phyloP scores from a whole-genome alignment of 35 echinoderm and acorn worm species.

The Apostichopus japonicus region DNA sequence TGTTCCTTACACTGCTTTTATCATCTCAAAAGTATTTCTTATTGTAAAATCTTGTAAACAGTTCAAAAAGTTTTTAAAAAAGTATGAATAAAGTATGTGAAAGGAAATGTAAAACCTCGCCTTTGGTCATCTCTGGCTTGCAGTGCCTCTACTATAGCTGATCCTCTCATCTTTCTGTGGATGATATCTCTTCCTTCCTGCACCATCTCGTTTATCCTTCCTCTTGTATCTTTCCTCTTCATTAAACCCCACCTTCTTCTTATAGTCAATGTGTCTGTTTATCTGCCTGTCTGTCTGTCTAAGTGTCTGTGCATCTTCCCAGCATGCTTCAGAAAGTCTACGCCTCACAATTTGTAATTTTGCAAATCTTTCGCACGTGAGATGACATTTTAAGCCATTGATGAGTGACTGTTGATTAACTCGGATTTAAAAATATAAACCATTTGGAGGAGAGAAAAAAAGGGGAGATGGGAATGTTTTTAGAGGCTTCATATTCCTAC shows the following conservation, averaged over 20 bases:
- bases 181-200: not conserved
- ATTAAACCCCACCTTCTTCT: not conserved
- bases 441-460: too few species aligned
- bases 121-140: constrained; percentile 36
- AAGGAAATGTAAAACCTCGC: constrained; percentile 9
- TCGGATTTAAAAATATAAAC: too few species aligned
- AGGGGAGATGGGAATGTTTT: too few species aligned
- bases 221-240: not conserved
- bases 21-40: not conserved
- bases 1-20: not conserved
- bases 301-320: not conserved
- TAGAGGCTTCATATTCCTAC: too few species aligned
- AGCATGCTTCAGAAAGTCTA: constrained; percentile 2
- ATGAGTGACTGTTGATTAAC: too few species aligned
- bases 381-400: too few species aligned
- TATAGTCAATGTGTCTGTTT: not conserved
- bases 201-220: not conserved
- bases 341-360: constrained; percentile 10
- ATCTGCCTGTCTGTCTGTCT: not conserved
- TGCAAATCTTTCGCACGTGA: not conserved
- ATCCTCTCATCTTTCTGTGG: not conserved
- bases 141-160: constrained; percentile 9
- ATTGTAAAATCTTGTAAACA: not conserved
- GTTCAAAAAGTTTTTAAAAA: not conserved
- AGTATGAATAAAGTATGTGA: constrained; percentile 15